phyloP scores from a whole-genome alignment of 2,113 vertebrate species.

The Phycodurus eques region DNA sequence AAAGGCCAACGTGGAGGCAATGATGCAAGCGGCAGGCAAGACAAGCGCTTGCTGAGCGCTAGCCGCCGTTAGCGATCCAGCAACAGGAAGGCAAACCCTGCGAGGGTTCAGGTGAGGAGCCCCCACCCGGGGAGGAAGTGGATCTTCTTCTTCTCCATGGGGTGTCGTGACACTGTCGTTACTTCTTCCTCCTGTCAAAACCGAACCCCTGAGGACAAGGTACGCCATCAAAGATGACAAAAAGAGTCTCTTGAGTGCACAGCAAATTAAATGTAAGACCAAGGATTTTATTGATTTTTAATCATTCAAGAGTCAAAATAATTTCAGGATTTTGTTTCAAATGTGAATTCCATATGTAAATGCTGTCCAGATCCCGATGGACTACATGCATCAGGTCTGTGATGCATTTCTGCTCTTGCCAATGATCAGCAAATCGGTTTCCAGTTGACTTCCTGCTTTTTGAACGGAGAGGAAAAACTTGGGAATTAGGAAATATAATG shows the following conservation, averaged over 20 bases:
- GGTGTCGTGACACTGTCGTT: conserved; percentile 27
- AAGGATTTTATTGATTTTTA: neutral
- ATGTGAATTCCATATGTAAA: too few relatives aligned
- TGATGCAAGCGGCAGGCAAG: conserved; percentile 75
- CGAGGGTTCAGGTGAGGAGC: conserved; percentile 53
- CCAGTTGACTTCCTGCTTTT: too few relatives aligned
- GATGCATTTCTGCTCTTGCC: too few relatives aligned
- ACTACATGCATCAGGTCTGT: too few relatives aligned
- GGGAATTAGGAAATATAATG: too few relatives aligned
- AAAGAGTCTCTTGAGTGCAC: neutral
- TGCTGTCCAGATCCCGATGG: too few relatives aligned
- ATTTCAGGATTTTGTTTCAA: too few relatives aligned
- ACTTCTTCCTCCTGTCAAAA: conserved; percentile 29
- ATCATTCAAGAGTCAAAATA: neutral
- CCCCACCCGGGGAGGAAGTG: neutral
- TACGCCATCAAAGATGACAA: neutral
- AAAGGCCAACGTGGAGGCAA: conserved; percentile 22
- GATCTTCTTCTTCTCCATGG: conserved; percentile 6
- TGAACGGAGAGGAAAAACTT: too few relatives aligned
- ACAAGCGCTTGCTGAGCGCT: conserved; percentile 61
- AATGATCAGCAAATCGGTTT: too few relatives aligned
- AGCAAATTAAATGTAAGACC: neutral
- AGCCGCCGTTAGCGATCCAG: conserved; percentile 61
- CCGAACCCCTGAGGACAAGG: conserved; percentile 8
- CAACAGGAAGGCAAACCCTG: conserved; percentile 68